These are phyloP conservation scores for Kryptopterus vitreolus DNA, from an alignment of 2,797 vertebrate species.

Conservation along the genomic window DNA sequence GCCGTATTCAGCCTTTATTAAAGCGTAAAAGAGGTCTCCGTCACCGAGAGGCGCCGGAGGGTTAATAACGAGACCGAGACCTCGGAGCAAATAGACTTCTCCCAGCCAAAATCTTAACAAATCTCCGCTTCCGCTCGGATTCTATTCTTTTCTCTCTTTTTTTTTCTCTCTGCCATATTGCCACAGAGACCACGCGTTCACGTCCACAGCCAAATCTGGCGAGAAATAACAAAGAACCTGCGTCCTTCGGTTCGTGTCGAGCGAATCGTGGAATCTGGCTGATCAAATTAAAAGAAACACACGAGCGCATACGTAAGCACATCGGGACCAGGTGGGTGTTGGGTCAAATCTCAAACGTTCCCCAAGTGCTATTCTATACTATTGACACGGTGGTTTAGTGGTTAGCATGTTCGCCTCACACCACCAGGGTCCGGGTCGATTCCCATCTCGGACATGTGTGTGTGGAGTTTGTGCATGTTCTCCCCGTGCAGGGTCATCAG, in stretches of 20 bases:
- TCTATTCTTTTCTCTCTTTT: not conserved
- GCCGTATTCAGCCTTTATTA: constrained; percentile 36
- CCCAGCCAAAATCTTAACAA: constrained; percentile 16
- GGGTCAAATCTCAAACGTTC: not conserved
- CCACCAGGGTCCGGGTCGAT: too few relatives aligned
- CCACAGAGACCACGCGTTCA: not conserved
- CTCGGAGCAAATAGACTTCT: constrained; percentile 10
- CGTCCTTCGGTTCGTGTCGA: not conserved
- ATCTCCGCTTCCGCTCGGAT: not conserved
- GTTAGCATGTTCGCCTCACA: too few relatives aligned
- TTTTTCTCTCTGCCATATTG: not conserved
- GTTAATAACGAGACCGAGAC: not conserved
- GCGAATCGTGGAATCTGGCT: constrained; percentile 24
- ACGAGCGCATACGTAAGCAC: too few relatives aligned
- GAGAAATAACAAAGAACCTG: constrained; percentile 14
- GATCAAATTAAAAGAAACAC: constrained; percentile 13
- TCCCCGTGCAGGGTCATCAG: too few relatives aligned
- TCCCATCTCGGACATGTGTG: too few relatives aligned
- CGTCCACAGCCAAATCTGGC: constrained; percentile 9
- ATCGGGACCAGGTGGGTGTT: not conserved
- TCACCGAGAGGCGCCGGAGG: not conserved
- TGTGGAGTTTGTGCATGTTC: too few relatives aligned
- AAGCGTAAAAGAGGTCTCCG: constrained; percentile 25
- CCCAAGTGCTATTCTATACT: too few relatives aligned
- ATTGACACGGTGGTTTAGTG: too few relatives aligned